A percentile compares a stretch with the other conserved stretches of the same genome.
These are phyloP conservation scores for Sebastes taczanowskii DNA, from an alignment of 2,797 vertebrate species.

Conservation along the genomic window DNA sequence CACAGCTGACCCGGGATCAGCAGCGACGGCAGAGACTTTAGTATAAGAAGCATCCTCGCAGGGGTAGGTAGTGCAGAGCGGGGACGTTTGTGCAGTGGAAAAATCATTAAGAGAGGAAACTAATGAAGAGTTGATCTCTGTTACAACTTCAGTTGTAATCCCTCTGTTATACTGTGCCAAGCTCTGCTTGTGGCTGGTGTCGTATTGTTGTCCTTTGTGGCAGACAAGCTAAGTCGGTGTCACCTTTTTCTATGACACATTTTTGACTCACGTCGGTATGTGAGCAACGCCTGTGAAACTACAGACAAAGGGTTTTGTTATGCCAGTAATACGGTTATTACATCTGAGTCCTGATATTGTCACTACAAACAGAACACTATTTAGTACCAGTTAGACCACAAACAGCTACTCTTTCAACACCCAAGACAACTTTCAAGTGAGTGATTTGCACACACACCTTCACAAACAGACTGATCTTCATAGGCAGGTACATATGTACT, in stretches of 20 bases:
- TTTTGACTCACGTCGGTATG: constrained; percentile 9
- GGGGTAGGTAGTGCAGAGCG: constrained; percentile 37
- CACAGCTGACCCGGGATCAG: constrained; percentile 82
- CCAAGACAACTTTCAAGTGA: constrained; percentile 39
- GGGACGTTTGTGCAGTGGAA: constrained; percentile 34
- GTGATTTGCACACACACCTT: constrained; percentile 41
- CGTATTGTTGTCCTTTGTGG: constrained; percentile 20
- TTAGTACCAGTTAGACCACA: constrained; percentile 62
- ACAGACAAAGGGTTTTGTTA: constrained; percentile 54
- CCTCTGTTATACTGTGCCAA: constrained; percentile 25
- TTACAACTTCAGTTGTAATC: constrained; percentile 45
- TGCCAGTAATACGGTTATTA: constrained; percentile 31
- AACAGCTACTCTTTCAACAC: constrained; percentile 48
- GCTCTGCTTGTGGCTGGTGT: constrained; percentile 16
- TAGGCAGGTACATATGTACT: constrained; percentile 53
- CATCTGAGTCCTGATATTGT: constrained; percentile 46
- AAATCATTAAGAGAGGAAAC: constrained; percentile 45
- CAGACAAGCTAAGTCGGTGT: constrained; percentile 22
- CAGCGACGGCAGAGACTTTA: constrained; percentile 60
- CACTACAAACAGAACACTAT: constrained; percentile 45
- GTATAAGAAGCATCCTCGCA: constrained; percentile 40
- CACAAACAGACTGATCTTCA: constrained; percentile 50
- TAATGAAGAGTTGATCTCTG: constrained; percentile 53
- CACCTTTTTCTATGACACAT: constrained; percentile 25
- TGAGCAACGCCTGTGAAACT: constrained; percentile 19